Evolutionary conservation across 2,797 vertebrate species (phyloP).

Genomic region (Lindbergichthys nudifrons): DNA sequence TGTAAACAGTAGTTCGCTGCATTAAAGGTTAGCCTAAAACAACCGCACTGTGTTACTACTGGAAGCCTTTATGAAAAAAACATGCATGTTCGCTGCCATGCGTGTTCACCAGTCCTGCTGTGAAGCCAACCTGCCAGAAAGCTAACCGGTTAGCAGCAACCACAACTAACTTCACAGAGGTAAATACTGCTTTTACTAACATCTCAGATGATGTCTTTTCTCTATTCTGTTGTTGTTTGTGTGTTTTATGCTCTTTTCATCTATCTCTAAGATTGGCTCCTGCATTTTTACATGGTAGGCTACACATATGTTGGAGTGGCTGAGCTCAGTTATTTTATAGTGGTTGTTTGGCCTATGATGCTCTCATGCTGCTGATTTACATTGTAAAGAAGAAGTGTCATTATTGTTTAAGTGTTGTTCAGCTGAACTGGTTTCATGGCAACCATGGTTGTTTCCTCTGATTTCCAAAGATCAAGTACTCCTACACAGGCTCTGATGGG

Average conservation of each 20-base stretch:
- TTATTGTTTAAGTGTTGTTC: neutral
- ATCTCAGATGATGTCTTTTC: neutral
- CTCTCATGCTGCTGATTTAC: constrained; percentile 7
- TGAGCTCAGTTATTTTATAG: neutral
- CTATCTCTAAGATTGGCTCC: no score
- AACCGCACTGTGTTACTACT: neutral
- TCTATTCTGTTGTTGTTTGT: neutral
- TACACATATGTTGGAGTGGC: neutral
- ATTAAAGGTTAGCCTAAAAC: no score
- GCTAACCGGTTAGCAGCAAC: neutral
- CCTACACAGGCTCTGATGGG: no score
- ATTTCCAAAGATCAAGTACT: no score
- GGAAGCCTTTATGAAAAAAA: neutral
- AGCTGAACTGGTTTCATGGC: no score
- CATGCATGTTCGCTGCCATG: rapidly evolving
- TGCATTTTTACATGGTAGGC: no score
- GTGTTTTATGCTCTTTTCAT: neutral
- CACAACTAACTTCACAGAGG: neutral
- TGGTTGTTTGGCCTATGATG: neutral
- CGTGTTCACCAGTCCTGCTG: neutral
- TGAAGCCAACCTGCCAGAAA: neutral
- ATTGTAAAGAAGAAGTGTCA: neutral
- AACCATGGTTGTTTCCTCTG: no score
- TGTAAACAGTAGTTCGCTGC: no score
- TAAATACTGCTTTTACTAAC: neutral